phyloP scores from a whole-genome alignment of 2,797 vertebrate species.

The Sandelia bainsii region DNA sequence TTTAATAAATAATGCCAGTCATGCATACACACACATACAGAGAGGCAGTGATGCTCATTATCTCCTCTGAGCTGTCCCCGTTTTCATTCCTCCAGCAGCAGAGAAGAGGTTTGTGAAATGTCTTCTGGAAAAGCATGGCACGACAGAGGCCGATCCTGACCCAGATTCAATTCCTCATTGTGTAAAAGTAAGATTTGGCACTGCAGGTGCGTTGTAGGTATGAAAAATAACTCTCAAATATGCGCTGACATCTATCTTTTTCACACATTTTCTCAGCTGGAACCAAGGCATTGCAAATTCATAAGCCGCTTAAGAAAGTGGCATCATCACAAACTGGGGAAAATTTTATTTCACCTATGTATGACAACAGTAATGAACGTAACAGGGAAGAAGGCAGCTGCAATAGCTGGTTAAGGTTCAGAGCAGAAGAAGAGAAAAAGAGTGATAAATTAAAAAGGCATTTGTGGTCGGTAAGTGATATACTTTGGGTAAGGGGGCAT shows the following conservation, averaged over 20 bases:
- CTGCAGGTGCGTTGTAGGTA: slow-evolving; percentile 54
- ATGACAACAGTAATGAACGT: slow-evolving; percentile 23
- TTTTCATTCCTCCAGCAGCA: slow-evolving; percentile 66
- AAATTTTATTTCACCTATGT: slow-evolving; percentile 22
- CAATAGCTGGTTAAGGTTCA: slow-evolving; percentile 5
- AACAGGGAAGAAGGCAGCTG: neutral
- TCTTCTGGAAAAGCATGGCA: slow-evolving; percentile 57
- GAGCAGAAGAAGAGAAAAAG: slow-evolving; percentile 8
- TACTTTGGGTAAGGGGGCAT: slow-evolving; percentile 12
- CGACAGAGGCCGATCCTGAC: slow-evolving; percentile 69
- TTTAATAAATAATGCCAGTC: slow-evolving; percentile 58
- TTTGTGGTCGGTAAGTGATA: neutral
- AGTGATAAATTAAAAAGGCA: slow-evolving; percentile 27
- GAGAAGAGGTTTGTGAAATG: slow-evolving; percentile 55
- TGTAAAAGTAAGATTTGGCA: slow-evolving; percentile 46
- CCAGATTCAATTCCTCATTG: slow-evolving; percentile 71
- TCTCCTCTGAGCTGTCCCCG: slow-evolving; percentile 74
- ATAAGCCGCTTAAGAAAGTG: slow-evolving; percentile 32
- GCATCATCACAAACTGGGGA: slow-evolving; percentile 6
- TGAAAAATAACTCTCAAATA: slow-evolving; percentile 46
- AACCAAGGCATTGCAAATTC: slow-evolving; percentile 8
- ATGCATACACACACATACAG: slow-evolving; percentile 16
- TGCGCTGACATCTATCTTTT: slow-evolving; percentile 21
- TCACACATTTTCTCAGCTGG: slow-evolving; percentile 15
- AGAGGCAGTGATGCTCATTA: slow-evolving; percentile 68